Percentiles rank a stretch among this genome's conserved stretches.
Evolutionary conservation across 2,888 invertebrate species (phyloP).

Genomic region (Nymphalis polychloros): DNA sequence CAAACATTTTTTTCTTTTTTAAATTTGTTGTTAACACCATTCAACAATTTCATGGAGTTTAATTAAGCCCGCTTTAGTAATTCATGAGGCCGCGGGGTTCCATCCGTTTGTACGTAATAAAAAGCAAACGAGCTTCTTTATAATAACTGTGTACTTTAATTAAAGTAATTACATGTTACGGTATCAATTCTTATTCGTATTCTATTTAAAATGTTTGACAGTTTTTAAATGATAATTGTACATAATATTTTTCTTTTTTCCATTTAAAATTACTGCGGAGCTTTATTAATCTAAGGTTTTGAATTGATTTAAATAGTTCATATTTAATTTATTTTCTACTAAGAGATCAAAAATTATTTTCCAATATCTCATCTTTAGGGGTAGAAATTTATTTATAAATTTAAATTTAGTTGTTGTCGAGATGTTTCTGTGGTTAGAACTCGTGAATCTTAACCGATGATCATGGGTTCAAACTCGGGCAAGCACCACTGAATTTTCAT

Average conservation of each 20-base stretch:
- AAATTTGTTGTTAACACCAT: constrained; percentile 1
- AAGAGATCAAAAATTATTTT: no score
- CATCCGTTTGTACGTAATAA: constrained; percentile 15
- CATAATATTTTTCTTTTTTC: neutral
- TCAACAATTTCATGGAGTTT: constrained; percentile 46
- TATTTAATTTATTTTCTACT: no score
- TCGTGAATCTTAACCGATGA: no score
- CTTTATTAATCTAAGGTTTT: no score
- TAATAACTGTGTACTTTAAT: constrained; percentile 5
- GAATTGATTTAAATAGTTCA: no score
- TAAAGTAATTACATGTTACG: constrained; percentile 6
- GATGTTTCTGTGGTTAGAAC: no score
- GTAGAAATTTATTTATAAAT: no score
- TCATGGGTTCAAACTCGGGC: no score
- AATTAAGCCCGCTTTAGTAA: constrained; percentile 51
- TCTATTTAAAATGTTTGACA: neutral
- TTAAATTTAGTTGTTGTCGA: no score
- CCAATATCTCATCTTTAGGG: no score
- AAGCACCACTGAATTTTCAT: no score
- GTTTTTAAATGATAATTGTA: neutral
- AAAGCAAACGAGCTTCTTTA: constrained; percentile 6
- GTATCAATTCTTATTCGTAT: neutral
- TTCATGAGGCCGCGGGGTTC: constrained; percentile 45
- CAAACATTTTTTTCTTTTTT: neutral
- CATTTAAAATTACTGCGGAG: no score